phyloP scores from a whole-genome alignment of 2,113 vertebrate species.

The Barbus barbus region DNA sequence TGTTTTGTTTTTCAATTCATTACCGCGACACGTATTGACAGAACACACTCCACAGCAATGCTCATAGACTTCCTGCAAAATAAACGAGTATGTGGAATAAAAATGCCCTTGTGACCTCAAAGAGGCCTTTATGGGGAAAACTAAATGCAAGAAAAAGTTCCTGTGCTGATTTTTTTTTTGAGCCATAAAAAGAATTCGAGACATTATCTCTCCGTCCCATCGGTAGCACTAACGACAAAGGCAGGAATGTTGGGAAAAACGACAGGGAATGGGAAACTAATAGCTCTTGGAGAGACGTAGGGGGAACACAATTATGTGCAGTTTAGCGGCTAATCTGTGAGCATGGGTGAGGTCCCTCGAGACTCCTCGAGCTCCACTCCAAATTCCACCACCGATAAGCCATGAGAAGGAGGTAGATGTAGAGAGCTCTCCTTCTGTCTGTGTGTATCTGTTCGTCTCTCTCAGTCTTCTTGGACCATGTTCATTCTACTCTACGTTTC shows the following conservation, averaged over 20 bases:
- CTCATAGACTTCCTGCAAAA: neutral
- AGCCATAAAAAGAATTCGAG: slow-evolving; percentile 41
- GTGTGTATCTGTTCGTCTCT: slow-evolving; percentile 35
- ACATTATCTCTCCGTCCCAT: slow-evolving; percentile 73
- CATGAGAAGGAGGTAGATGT: slow-evolving; percentile 54
- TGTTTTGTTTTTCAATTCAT: slow-evolving; percentile 12
- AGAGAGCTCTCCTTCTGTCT: slow-evolving; percentile 40
- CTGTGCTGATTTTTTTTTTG: neutral
- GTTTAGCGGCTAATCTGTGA: slow-evolving; percentile 92
- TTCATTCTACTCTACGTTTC: slow-evolving; percentile 41
- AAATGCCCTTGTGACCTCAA: neutral
- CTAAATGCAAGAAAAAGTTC: neutral
- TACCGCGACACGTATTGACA: neutral
- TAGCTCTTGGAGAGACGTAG: slow-evolving; percentile 86
- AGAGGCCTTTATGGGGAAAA: neutral
- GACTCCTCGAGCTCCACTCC: slow-evolving; percentile 86
- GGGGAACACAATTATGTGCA: slow-evolving; percentile 92
- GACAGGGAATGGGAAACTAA: slow-evolving; percentile 82
- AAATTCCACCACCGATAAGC: slow-evolving; percentile 91
- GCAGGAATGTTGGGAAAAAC: slow-evolving; percentile 69
- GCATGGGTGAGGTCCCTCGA: slow-evolving; percentile 85
- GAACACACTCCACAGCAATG: neutral
- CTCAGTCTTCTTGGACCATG: slow-evolving; percentile 26
- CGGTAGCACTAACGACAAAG: slow-evolving; percentile 74
- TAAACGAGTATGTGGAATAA: neutral